phyloP scores from a whole-genome alignment of 23 tunicate species.

The Botrylloides violaceus region DNA sequence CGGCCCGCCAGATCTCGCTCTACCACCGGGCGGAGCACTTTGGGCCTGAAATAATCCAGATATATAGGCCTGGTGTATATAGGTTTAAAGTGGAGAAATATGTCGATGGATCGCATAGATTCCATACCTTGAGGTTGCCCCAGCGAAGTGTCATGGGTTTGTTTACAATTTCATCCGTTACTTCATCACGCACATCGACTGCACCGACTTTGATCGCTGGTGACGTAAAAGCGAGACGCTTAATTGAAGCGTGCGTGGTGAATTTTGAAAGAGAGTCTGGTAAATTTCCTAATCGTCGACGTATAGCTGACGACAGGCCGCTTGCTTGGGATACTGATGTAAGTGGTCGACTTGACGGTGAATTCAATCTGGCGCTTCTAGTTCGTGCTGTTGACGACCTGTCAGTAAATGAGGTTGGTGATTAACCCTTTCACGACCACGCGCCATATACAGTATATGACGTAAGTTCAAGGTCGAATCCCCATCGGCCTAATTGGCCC shows the following conservation, averaged over 20 bases:
- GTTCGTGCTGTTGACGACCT: slow-evolving; percentile 22
- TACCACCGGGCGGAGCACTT: slow-evolving; percentile 19
- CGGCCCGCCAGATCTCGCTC: slow-evolving; percentile 10
- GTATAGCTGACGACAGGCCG: slow-evolving; percentile 6
- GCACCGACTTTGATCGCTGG: slow-evolving; percentile 72
- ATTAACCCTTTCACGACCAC: too few species aligned
- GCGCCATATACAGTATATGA: too few species aligned
- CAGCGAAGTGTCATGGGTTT: slow-evolving; percentile 45
- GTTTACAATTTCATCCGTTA: slow-evolving; percentile 68
- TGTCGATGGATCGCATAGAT: too few species aligned
- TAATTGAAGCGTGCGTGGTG: slow-evolving; percentile 40
- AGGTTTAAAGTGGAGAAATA: too few species aligned
- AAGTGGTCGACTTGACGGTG: slow-evolving; percentile 32
- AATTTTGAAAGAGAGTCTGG: slow-evolving; percentile 19
- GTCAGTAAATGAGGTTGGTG: too few species aligned
- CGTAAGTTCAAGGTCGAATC: too few species aligned
- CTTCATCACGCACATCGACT: slow-evolving; percentile 65
- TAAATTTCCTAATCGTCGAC: neutral
- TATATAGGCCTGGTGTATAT: too few species aligned
- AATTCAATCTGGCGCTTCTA: neutral
- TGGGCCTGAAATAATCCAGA: too few species aligned
- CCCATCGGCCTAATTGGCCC: too few species aligned
- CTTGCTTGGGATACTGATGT: slow-evolving; percentile 39
- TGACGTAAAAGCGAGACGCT: slow-evolving; percentile 51
- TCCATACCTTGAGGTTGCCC: slow-evolving; percentile 13